Evolutionary conservation across 37 sponge, comb jelly and placozoan species (phyloP).

Genomic region (Halichondria panicea): DNA sequence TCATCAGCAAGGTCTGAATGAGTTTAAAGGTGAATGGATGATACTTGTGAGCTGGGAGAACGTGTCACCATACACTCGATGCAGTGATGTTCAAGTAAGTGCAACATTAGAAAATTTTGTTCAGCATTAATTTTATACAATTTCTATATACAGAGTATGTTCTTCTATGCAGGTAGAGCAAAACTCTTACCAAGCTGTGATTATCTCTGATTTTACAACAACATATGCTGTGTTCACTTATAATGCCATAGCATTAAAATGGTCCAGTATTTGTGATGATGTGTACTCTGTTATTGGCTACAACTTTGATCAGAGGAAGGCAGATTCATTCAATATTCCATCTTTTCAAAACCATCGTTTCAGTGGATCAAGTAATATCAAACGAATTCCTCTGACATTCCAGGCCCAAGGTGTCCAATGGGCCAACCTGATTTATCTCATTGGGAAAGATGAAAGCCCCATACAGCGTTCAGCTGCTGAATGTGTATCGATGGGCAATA

Average conservation of each 20-base stretch:
- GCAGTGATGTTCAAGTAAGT: too few relatives aligned
- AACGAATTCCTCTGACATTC: slow-evolving; percentile 1
- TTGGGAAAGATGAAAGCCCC: slow-evolving; percentile 1
- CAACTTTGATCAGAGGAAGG: slow-evolving; percentile 13
- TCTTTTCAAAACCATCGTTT: slow-evolving; percentile 36
- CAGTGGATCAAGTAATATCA: not conserved
- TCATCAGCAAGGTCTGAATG: too few relatives aligned
- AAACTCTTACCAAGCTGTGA: slow-evolving; percentile 71
- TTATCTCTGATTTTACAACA: slow-evolving; percentile 58
- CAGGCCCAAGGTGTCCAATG: not conserved
- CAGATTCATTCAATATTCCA: not conserved
- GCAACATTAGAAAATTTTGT: too few relatives aligned
- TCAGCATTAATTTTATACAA: too few relatives aligned
- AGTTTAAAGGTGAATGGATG: too few relatives aligned
- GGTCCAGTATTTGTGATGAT: slow-evolving; percentile 31
- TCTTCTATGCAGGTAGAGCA: too few relatives aligned
- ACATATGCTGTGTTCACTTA: slow-evolving; percentile 72
- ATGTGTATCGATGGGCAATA: slow-evolving; percentile 3
- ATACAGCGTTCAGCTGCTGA: not conserved
- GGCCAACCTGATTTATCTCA: slow-evolving; percentile 22
- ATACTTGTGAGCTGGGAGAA: too few relatives aligned
- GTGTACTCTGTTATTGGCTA: slow-evolving; percentile 50
- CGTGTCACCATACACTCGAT: too few relatives aligned
- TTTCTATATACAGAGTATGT: too few relatives aligned
- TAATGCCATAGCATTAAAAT: slow-evolving; percentile 57